A percentile compares a stretch with the other conserved stretches of the same genome.
These are phyloP conservation scores for Eutrigla gurnardus DNA, from an alignment of 2,797 vertebrate species.

Conservation along the genomic window DNA sequence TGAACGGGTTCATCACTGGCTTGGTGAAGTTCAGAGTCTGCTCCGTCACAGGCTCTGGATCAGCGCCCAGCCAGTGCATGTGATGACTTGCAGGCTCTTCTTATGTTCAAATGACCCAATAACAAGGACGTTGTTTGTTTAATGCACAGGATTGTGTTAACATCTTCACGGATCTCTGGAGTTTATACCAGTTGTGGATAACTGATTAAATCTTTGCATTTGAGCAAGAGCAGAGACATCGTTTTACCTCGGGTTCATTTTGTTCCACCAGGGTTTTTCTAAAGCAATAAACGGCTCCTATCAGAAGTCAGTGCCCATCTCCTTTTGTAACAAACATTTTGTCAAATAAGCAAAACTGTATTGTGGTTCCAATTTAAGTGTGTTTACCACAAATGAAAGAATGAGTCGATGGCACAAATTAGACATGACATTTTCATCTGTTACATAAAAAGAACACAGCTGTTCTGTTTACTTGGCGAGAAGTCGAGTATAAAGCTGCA, in stretches of 20 bases:
- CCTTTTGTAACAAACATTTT: not conserved
- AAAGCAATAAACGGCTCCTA: not conserved
- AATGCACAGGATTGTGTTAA: not conserved
- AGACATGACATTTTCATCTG: constrained; percentile 3
- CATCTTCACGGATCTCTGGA: not conserved
- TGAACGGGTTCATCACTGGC: constrained; percentile 23
- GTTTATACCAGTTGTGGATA: not conserved
- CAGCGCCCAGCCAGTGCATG: not conserved
- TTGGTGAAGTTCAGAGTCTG: not conserved
- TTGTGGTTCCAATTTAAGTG: constrained; percentile 4
- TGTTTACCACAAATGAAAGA: constrained; percentile 1
- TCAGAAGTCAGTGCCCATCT: not conserved
- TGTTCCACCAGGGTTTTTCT: not conserved
- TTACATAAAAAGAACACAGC: not conserved
- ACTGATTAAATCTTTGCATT: not conserved
- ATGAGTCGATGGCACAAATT: constrained; percentile 5
- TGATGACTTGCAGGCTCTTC: not conserved
- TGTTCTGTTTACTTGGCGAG: not conserved
- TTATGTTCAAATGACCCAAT: not conserved
- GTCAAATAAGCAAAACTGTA: constrained; percentile 7
- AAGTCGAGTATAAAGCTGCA: not conserved
- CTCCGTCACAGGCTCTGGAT: not conserved
- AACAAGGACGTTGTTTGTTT: not conserved
- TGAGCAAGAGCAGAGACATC: not conserved
- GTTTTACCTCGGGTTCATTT: not conserved